A percentile compares a stretch with the other conserved stretches of the same genome.
These are phyloP conservation scores for Leucoraja ocellata DNA, from an alignment of 2,797 vertebrate species.

Conservation along the genomic window DNA sequence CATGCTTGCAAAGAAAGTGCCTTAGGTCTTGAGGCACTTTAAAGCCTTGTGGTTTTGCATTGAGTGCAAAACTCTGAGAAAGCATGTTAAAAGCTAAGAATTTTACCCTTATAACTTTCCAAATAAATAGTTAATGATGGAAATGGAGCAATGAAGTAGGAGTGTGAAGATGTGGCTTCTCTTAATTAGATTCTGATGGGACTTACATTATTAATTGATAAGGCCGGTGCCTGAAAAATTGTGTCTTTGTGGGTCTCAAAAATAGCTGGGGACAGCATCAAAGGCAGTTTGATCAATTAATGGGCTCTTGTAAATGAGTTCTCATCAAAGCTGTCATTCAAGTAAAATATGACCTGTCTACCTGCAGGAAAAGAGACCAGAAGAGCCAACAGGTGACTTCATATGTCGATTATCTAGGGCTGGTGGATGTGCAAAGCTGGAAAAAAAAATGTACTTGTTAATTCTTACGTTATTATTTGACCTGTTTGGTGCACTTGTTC, in stretches of 20 bases:
- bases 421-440: conserved; percentile 59
- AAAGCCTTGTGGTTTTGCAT: conserved; percentile 52
- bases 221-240: conserved; percentile 76
- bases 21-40: conserved; percentile 66
- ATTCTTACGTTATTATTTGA: conserved; percentile 57
- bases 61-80: conserved; percentile 53
- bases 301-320: conserved; percentile 80
- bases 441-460: conserved; percentile 73
- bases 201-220: conserved; percentile 98
- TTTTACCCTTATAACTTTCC: conserved; percentile 72
- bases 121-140: conserved; percentile 96
- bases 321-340: conserved; percentile 94
- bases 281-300: conserved; percentile 93
- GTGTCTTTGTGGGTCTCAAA: conserved; percentile 76
- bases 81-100: conserved; percentile 67
- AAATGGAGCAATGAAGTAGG: conserved; percentile 73
- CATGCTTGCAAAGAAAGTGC: conserved; percentile 65
- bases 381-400: conserved; percentile 81
- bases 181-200: conserved; percentile 93
- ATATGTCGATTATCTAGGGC: conserved; percentile 68
- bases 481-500: conserved; percentile 49
- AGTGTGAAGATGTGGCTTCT: conserved; percentile 84
- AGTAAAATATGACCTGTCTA: conserved; percentile 69
- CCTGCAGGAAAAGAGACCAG: conserved; percentile 68
- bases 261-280: conserved; percentile 92